Base-by-base conservation (phyloP, 1,140 invertebrate genomes). In the Drosophila parvula region DNA sequence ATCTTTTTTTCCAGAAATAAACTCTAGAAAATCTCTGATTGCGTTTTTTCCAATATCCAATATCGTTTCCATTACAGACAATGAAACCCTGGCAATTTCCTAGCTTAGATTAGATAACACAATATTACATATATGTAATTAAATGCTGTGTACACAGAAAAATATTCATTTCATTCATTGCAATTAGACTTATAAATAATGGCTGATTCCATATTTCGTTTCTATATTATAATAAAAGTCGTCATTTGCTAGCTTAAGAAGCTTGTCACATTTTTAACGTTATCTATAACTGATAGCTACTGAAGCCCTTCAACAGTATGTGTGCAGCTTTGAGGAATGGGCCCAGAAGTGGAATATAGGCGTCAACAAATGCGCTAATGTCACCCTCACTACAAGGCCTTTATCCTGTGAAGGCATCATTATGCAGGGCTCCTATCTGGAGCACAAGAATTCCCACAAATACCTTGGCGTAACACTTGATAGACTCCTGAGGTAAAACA, bases 221-320 rank as follows among this genome's bases (percentile, higher is more conserved):
- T 36, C 1, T 14, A 22, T 22, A 53, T 22, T 51, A 14, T 22
- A 22, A 14, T 22, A 22, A 51, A 51, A 34, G 14, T 14, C 11
- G 12, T 14, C 12, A 36, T 36, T 51, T 51, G 6, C 1, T 51
- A 5, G 10, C 48, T 48, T 48, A n/a, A 14, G 1, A 32, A 32
- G 47, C 28, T 36, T 36, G 18, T 36, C 50, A 53, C 50, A 14
- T 36, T 53, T 16, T 36, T 53, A 16, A 53, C 32, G 16, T 53
- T 53, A 53, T 53, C 50, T 53, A 14, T 36, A 14, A 53, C 8
- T 22, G 2, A 36, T 7, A 7, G 7, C 32, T 53, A n/a, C n/a
- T n/a, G n/a, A n/a, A n/a, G n/a, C n/a, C n/a, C n/a, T n/a, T n/a
- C n/a, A n/a, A n/a, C n/a, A n/a, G n/a, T n/a, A n/a, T n/a, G n/a